Percentiles rank a stretch among this genome's conserved stretches.
phyloP scores from a whole-genome alignment of 2,113 vertebrate genomes.

The Monopterus albus region DNA sequence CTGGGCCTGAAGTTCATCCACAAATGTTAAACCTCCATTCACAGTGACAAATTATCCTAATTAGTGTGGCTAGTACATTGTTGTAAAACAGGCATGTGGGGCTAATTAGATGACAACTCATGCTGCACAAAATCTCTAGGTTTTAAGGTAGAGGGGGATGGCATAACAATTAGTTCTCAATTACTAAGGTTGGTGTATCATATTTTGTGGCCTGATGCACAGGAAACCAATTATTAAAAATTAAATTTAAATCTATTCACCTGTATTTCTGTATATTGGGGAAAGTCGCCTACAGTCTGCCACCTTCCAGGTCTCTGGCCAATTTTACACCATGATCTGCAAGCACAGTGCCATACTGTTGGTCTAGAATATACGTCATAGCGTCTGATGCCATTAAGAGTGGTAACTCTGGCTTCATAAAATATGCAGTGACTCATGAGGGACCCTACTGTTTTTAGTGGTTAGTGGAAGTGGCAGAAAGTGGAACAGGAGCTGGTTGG shows the following conservation, averaged over 20 bases:
- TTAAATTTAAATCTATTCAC: slow-evolving; percentile 67
- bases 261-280: slow-evolving; percentile 41
- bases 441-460: slow-evolving; percentile 71
- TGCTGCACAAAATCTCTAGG: slow-evolving; percentile 45
- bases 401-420: slow-evolving; percentile 73
- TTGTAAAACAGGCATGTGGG: slow-evolving; percentile 73
- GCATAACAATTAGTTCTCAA: slow-evolving; percentile 63
- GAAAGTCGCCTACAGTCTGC: slow-evolving; percentile 43
- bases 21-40: slow-evolving; percentile 47
- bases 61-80: slow-evolving; percentile 56
- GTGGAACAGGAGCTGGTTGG: slow-evolving; percentile 61
- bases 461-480: slow-evolving; percentile 68
- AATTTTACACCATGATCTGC: slow-evolving; percentile 40
- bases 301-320: slow-evolving; percentile 34
- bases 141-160: slow-evolving; percentile 36
- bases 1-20: slow-evolving; percentile 23
- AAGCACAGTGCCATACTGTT: slow-evolving; percentile 64
- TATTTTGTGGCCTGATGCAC: slow-evolving; percentile 57
- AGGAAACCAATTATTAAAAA: slow-evolving; percentile 62
- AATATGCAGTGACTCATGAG: slow-evolving; percentile 67
- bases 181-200: slow-evolving; percentile 54
- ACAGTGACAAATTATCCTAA: slow-evolving; percentile 57
- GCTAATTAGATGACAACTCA: slow-evolving; percentile 68
- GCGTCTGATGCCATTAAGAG: slow-evolving; percentile 64
- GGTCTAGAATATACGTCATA: slow-evolving; percentile 67